Evolutionary conservation across 2,797 vertebrate genomes (phyloP), one percentile per base, ranked within the genome.

Genomic region (Falco columbarius): DNA sequence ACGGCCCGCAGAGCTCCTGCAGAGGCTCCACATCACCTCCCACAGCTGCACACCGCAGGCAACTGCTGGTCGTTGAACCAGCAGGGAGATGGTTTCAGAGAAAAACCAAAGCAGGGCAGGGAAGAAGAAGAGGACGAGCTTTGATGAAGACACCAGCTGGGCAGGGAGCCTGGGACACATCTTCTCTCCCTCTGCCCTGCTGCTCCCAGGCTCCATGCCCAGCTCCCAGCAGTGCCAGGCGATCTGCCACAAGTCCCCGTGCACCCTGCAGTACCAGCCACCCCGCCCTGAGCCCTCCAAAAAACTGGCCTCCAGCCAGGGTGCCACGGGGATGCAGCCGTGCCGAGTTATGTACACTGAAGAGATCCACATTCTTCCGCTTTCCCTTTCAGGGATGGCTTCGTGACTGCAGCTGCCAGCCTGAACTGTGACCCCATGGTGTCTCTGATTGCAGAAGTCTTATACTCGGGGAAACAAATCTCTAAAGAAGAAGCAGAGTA

Each of bases 351-450:
- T 1, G 8, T 3, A 2, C 34, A 0, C 81, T 2, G 40, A 30
- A 14, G 38, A 75, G 38, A 68, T 24, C 68, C 81, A 30, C 22
- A 0, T 59, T 70, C 66, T 86, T 68, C 70, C 2, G 29, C 90
- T 91, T 86, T 83, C 76, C 73, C 20, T 30, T 72, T 26, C 96
- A 99, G 99, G 96, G 98, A 98, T 0, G 97, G 98, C 34, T 91
- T 86, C 14, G 99, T 99, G 95, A 98, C 98, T 14, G 99, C 99
- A 47, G 99, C 97, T 14, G 98, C 99, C 94, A 99, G 99, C 97
- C 91, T 99, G 94, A 98, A 98, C 98, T 98, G 98, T 9, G 99
- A 99, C 96, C 99, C 99, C 11, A 97, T 97, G 47, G 98, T 99
- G 55, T 95, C 98, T 71, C 92, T 91, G 38, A 83, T 99, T 17